Evolutionary conservation across 2,113 vertebrate genomes (phyloP).

Genomic region (Hucho hucho): DNA sequence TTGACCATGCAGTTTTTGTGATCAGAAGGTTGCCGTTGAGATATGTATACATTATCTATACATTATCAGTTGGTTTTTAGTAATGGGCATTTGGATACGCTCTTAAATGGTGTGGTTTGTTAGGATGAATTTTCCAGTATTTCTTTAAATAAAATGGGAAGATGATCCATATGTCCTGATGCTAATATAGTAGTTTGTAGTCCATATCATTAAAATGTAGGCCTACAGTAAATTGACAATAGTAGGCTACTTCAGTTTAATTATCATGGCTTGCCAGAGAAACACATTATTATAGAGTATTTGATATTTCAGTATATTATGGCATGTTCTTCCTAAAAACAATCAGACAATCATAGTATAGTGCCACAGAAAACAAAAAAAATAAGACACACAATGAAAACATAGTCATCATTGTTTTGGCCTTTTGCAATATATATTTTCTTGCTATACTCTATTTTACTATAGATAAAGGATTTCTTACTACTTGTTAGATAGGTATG

Average conservation of each 20-base stretch:
- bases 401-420: conserved; percentile 40
- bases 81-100: conserved; percentile 43
- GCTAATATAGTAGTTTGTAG: conserved; percentile 55
- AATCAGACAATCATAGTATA: conserved; percentile 44
- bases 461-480: conserved; percentile 22
- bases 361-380: conserved; percentile 48
- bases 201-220: conserved; percentile 50
- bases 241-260: conserved; percentile 48
- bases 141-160: conserved; percentile 42
- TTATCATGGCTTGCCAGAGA: conserved; percentile 66
- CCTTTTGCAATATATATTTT: conserved; percentile 56
- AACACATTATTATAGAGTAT: conserved; percentile 44
- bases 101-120: conserved; percentile 42
- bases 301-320: conserved; percentile 61
- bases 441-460: conserved; percentile 53
- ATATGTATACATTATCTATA: conserved; percentile 50
- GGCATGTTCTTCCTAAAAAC: conserved; percentile 63
- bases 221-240: conserved; percentile 51
- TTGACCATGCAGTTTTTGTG: conserved; percentile 73
- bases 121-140: conserved; percentile 35
- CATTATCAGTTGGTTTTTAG: conserved; percentile 50
- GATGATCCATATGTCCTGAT: conserved; percentile 45
- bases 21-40: conserved; percentile 56
- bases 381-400: conserved; percentile 46
- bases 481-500: conserved; percentile 30